Conservation (phyloP, 2,113 vertebrate genomes). For the Nestor notabilis region DNA sequence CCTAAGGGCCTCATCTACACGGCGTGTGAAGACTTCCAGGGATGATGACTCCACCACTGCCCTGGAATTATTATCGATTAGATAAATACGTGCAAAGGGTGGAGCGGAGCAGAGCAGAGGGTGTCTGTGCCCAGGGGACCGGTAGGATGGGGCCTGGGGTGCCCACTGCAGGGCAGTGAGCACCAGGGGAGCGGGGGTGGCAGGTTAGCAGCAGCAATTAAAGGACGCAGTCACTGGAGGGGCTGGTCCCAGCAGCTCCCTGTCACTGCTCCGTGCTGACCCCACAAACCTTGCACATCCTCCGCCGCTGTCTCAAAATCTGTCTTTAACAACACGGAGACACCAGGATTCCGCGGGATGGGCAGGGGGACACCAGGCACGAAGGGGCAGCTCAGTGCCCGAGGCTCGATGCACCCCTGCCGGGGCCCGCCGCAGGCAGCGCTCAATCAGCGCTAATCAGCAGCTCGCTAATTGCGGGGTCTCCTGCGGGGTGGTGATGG, state of each 20-base stretch:
- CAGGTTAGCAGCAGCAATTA: background rate
- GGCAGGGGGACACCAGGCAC: background rate
- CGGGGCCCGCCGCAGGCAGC: background rate
- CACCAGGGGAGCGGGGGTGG: background rate
- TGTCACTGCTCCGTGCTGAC: conserved; percentile 23
- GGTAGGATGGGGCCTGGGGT: background rate
- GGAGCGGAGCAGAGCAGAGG: background rate
- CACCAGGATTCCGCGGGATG: background rate
- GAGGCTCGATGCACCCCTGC: accelerated
- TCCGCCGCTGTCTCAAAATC: background rate
- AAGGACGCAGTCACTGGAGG: background rate
- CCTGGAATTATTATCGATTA: background rate
- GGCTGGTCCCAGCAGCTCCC: background rate
- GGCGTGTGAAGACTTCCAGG: background rate
- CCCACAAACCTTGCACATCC: background rate
- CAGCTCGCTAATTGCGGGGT: conserved; percentile 33
- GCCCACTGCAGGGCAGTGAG: background rate
- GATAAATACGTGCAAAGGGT: background rate
- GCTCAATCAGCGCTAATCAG: conserved; percentile 71
- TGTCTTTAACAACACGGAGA: background rate
- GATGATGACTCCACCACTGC: background rate
- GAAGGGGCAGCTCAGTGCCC: background rate
- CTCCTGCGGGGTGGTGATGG: conserved; percentile 24
- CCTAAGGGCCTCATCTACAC: background rate
- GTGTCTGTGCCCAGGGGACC: accelerated